Evolutionary conservation across 2,888 invertebrate species (phyloP), one percentile per base, ranked within the genome.

Genomic region (Lepidocyrtoides sp.): DNA sequence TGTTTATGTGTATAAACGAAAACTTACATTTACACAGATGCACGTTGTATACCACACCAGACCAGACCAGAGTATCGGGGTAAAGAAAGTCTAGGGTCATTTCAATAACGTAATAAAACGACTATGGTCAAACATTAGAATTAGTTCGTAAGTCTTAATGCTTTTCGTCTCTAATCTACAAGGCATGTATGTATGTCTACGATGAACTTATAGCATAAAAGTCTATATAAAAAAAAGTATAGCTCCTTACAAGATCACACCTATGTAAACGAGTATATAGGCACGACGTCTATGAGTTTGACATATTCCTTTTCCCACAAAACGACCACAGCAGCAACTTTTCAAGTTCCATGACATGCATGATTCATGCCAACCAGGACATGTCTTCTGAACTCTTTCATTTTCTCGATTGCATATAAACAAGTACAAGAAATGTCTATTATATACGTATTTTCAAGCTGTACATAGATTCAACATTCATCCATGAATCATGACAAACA

Each of bases 401-500:
- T 66, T 77, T 77, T 48, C 20, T 75, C 12, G 77, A 77, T 72
- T 72, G 72, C 72, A 2, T 63, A 29, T 36, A 66, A n/a, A 66
- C 23, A 72, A 29, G n/a, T 75, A 12, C 14, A 48, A 14, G n/a
- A 77, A 54, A 77, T 51, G 48, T 77, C 51, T 44, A 14, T 48
- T 75, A 51, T 17, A 63, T 14, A 66, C 14, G 48, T 44, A 17
- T 44, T 57, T 23, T 29, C 26, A 77, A 51, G 72, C 41, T 75
- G 44, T 20, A 41, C 23, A 20, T 17, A 26, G 3, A 20, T 20
- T 14, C 66, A 29, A n/a, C 79, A 41, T 81, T 60, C 20, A 54
- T 75, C 72, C 57, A 87, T 63, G 77, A 77, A 63, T 79, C 87
- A 79, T 87, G 60, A 60, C 75, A 60, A 63, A 77, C 48, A 66